These are phyloP conservation scores for Dolichoris vasculosae DNA, from an alignment of 1,140 invertebrate genomes.

Conservation along the genomic window DNA sequence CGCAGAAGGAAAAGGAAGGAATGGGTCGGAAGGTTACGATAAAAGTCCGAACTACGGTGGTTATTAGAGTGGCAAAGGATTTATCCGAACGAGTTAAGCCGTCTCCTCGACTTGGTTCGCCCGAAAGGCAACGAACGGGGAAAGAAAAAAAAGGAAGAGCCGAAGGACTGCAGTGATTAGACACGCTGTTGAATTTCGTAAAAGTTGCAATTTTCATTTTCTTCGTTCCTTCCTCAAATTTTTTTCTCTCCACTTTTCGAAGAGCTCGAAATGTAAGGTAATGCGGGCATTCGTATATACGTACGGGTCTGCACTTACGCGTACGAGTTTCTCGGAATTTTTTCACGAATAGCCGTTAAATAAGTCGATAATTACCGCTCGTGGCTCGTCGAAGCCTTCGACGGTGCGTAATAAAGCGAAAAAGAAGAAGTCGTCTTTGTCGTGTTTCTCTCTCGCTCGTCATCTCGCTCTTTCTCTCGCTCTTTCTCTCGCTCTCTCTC, in stretches of 20 bases:
- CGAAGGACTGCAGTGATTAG: not conserved
- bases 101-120: not conserved
- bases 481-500: not conserved
- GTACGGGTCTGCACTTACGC: not conserved
- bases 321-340: conserved; percentile 35
- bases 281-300: not conserved
- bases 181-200: not conserved
- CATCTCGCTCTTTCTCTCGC: not conserved
- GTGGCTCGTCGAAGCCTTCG: not conserved
- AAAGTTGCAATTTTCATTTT: not conserved
- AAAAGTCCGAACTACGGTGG: not conserved
- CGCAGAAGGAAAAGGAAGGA: not conserved
- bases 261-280: not conserved
- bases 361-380: conserved; percentile 46
- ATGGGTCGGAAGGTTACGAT: not conserved
- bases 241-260: not conserved
- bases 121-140: not conserved
- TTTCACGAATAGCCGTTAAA: conserved; percentile 43
- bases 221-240: not conserved
- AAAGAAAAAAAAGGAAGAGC: not conserved
- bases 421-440: conserved; percentile 25
- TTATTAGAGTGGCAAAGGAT: not conserved
- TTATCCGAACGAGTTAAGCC: not conserved
- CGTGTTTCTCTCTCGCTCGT: not conserved
- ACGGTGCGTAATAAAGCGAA: conserved; percentile 33